Evolutionary conservation across 2,888 invertebrate genomes (phyloP), one percentile per base, ranked within the genome.

Genomic region (Noctua janthina): DNA sequence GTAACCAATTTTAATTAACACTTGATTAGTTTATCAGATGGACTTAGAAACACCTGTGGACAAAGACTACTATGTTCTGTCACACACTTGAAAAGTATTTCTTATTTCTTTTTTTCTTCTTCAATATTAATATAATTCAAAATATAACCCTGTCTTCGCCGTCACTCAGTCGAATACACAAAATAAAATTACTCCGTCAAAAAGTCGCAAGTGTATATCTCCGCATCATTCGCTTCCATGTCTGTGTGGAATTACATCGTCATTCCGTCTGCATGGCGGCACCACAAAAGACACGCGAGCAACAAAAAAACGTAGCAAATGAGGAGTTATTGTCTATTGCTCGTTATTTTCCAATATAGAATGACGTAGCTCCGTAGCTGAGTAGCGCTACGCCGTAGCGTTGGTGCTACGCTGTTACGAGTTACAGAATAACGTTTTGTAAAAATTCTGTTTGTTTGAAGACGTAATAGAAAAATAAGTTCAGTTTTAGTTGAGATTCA

Each of bases 191-290:
- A 6, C 17, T 56, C n/a, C 7, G 3, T 6, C 20, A 75, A 75
- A 76, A 62, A 29, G 20, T 85, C 81, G 82, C 70, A 29, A 46
- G 88, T 77, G 7, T 84, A 23, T 3, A 49, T 8, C 13, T 17
- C 20, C 1, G 6, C 66, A 35, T 66, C 59, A 59, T 46, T 46
- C 78, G 49, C 54, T 77, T 76, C 74, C 81, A 68, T 79, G 69
- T 73, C 70, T 86, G 77, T 54, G 83, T 84, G 70, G 74, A 82
- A 85, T 89, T 85, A 87, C 78, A 81, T 76, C 81, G 81, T 82
- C 89, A 81, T 91, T 86, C 83, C 64, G 85, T 91, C 83, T 91
- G 91, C 91, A 91, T 89, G 91, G 87, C 78, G 77, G 81, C 82
- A 64, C 79, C 84, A 88, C 89, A 90, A 87, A 85, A 82, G 84